Evolutionary conservation across 2,888 invertebrate genomes (phyloP), one percentile per base, ranked within the genome.

Genomic region (Onchidella celtica): DNA sequence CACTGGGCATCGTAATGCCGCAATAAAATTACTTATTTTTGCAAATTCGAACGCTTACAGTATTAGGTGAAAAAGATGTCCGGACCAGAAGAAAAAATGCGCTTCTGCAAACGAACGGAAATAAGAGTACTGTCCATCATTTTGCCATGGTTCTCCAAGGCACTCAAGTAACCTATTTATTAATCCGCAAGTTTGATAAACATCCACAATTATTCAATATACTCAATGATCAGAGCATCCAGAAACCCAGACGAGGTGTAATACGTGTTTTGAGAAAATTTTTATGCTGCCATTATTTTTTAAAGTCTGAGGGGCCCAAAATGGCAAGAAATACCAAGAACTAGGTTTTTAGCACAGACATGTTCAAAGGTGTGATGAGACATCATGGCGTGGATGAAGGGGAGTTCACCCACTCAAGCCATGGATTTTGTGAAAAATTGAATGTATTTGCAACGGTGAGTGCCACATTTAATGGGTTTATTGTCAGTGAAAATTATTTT

Each of bases 321-420:
- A 40, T 14, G 3, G n/a, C 27, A 59, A 77, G 17, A 21, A 34
- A 24, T 59, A 14, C 17, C 11, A 17, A 3, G 75, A 47, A 81
- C 61, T 74, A 74, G 27, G 61, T 75, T 55, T 74, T 40, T 76
- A 57, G 29, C 63, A 69, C n/a, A 40, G 32, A 36, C 61, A 76
- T 75, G 32, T 27, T n/a, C 0, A 63, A 66, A 59, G 74, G 68
- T 57, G 81, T 76, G 57, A 68, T 32, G 76, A 69, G 81, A 70
- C 75, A 81, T 76, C 81, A 83, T 83, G 85, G 83, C 85, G 85
- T 81, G 82, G 83, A 82, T 70, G 79, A 79, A 85, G 85, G 85
- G 85, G 85, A 85, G 85, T 83, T 85, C 82, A 85, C 83, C 85
- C 83, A 75, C 75, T 75, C 70, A 61, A 29, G 81, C 81, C 75